Evolutionary conservation across 2,113 vertebrate species (phyloP).

Genomic region (Caranx ignobilis): DNA sequence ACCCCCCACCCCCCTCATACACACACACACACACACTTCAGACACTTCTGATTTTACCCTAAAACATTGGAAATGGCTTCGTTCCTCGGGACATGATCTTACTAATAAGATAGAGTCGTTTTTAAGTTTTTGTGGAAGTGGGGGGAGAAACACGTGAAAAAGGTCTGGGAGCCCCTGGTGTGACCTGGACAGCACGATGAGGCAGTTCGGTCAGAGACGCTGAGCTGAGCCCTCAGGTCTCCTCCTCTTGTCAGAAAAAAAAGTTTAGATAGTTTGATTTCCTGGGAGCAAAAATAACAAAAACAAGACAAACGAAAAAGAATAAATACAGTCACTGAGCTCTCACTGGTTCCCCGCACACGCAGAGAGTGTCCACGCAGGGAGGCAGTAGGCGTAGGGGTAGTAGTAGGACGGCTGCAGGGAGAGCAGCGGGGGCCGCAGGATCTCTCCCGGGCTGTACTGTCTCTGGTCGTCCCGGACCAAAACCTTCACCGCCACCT

Average conservation of each 20-base stretch:
- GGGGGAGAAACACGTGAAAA: neutral
- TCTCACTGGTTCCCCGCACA: constrained; percentile 87
- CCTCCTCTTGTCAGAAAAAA: constrained; percentile 61
- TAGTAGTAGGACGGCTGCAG: constrained; percentile 95
- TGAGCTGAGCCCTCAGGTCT: constrained; percentile 42
- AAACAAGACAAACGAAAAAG: constrained; percentile 28
- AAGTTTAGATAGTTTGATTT: constrained; percentile 41
- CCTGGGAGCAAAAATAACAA: constrained; percentile 50
- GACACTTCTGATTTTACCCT: constrained; percentile 6
- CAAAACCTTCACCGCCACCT: constrained; percentile 97
- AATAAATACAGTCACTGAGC: constrained; percentile 73
- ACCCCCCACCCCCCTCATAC: neutral
- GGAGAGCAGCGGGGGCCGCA: constrained; percentile 91
- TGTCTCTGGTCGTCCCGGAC: constrained; percentile 99
- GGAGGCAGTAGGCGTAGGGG: constrained; percentile 96
- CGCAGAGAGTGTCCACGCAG: constrained; percentile 94
- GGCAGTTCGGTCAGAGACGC: constrained; percentile 66
- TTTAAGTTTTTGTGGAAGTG: constrained; percentile 29
- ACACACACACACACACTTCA: constrained; percentile 13
- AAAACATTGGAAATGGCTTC: constrained; percentile 12
- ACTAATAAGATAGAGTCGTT: neutral
- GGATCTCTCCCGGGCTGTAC: constrained; percentile 94
- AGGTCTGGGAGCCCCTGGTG: neutral
- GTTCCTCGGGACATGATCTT: constrained; percentile 3
- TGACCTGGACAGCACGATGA: constrained; percentile 83